Evolutionary conservation across 2,113 vertebrate species (phyloP).

Genomic region (Narcine bancroftii): DNA sequence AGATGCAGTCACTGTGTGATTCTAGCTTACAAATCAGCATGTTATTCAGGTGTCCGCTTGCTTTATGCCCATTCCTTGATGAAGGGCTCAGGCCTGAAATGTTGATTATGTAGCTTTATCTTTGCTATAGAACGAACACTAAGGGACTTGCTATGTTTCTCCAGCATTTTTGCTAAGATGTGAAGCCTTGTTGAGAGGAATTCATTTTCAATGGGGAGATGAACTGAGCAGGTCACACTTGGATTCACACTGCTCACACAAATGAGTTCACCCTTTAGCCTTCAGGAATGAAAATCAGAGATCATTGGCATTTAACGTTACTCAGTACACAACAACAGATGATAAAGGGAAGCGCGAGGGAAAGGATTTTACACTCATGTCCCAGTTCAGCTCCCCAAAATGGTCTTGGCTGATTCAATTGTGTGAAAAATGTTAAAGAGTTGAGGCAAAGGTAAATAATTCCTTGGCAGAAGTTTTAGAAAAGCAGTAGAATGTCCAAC

Average conservation of each 20-base stretch:
- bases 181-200: not conserved
- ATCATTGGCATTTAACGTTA: not conserved
- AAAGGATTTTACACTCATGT: not conserved
- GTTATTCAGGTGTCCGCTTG: too few species aligned
- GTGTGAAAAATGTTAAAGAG: not conserved
- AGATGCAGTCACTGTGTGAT: too few species aligned
- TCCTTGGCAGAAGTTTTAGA: not conserved
- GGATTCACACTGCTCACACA: not conserved
- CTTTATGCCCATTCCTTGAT: too few species aligned
- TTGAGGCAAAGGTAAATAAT: constrained; percentile 8
- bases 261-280: not conserved
- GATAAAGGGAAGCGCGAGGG: too few species aligned
- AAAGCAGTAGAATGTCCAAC: not conserved
- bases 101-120: too few species aligned
- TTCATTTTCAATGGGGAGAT: not conserved
- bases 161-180: too few species aligned
- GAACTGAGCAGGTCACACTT: not conserved
- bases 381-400: not conserved
- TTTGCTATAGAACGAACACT: too few species aligned
- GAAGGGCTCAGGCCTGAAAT: too few species aligned
- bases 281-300: not conserved
- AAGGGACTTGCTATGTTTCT: too few species aligned
- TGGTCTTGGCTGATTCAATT: not conserved
- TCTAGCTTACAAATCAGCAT: too few species aligned
- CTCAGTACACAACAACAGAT: not conserved